phyloP scores from a whole-genome alignment of 2,797 vertebrate genomes.

The Tamandua tetradactyla region DNA sequence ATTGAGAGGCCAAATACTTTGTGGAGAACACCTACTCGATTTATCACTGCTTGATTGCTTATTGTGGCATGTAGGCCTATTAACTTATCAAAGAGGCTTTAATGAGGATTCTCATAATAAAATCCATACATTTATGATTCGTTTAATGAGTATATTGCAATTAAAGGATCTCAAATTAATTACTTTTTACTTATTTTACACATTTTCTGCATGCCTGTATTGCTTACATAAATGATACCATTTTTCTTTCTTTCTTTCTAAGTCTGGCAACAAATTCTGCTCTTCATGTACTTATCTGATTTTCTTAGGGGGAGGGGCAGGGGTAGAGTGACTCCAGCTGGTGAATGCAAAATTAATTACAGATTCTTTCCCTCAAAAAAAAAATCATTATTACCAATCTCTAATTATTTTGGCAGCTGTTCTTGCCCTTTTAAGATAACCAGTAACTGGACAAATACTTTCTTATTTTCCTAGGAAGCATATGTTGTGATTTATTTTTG shows the following conservation, averaged over 20 bases:
- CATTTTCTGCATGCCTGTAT: neutral
- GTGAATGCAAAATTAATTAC: constrained; percentile 52
- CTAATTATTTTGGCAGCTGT: constrained; percentile 27
- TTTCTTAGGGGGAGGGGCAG: neutral
- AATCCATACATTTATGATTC: constrained; percentile 60
- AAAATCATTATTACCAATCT: constrained; percentile 40
- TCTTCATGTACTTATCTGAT: neutral
- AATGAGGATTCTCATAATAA: constrained; percentile 52
- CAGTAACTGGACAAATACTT: constrained; percentile 44
- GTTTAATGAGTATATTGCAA: constrained; percentile 60
- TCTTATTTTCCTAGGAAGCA: constrained; percentile 57
- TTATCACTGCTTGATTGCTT: constrained; percentile 2
- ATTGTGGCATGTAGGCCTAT: neutral
- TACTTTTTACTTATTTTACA: neutral
- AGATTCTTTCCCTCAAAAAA: constrained; percentile 52
- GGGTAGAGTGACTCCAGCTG: constrained; percentile 23
- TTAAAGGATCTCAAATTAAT: constrained; percentile 20
- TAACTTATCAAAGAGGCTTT: constrained; percentile 65
- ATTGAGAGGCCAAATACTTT: fast-evolving
- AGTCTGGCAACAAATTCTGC: neutral
- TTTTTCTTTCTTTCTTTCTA: neutral
- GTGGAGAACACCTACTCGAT: neutral
- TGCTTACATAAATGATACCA: constrained; percentile 40
- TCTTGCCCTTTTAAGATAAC: constrained; percentile 27
- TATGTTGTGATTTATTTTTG: constrained; percentile 14